Evolutionary conservation across 2,888 invertebrate genomes (phyloP), one percentile per base, ranked within the genome.

Genomic region (Spialia ferax): DNA sequence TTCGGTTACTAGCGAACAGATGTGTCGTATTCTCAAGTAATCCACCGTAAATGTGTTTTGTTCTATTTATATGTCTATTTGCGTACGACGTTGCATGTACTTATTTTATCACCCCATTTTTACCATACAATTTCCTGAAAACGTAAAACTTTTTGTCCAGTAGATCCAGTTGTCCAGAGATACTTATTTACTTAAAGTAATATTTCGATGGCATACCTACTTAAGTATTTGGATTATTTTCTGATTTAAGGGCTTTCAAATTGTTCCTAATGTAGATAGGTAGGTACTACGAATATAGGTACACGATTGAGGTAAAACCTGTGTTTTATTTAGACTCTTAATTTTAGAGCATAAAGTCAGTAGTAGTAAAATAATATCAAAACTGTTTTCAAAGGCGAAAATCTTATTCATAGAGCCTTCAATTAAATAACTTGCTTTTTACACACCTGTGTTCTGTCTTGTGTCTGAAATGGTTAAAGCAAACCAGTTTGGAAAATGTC

Each of bases 1-100:
- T 71, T 73, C 76, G 77, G 77, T 82, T 78, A 82, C 88, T 85
- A 77, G 79, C 83, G 76, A 89, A 89, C 91, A 92, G 89, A 92
- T 92, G 89, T 86, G 86, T 78, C 74, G 74, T 77, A 80, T 77
- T 79, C 78, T 74, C 76, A 79, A 86, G 78, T 79, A 84, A 83
- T 81, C 82, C 72, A 74, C 73, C 75, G 20, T 48, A 29, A 38
- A 52, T 10, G 29, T 35, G 22, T 15, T 48, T n/a, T 38, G 5
- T 57, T 57, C 48, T 65, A 65, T 50, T 65, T 50, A 35, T 35
- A 23, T 11, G 38, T 23, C 29, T 64, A 57, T 50, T 57, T 50
- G 42, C 8, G 38, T 59, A n/a, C 22, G 23, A 20, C 23, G n/a
- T 52, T 48, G 8, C 5, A 10, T 20, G 5, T 48, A 45, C 8